A percentile compares a stretch with the other conserved stretches of the same genome.
Evolutionary conservation across 1,140 invertebrate species (phyloP).

Genomic region (Nephila pilipes): DNA sequence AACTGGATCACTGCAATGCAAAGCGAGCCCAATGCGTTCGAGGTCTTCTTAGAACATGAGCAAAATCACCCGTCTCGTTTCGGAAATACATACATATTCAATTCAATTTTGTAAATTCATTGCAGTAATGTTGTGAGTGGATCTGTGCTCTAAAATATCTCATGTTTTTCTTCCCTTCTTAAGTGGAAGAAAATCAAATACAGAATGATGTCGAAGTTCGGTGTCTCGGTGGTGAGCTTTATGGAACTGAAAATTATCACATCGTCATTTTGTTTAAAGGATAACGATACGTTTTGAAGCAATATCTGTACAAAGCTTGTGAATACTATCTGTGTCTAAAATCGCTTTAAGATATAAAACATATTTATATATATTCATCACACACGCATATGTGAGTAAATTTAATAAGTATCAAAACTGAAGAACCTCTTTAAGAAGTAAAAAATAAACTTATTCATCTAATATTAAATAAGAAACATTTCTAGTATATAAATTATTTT

Average conservation of each 20-base stretch:
- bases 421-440: too few species aligned
- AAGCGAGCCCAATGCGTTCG: neutral
- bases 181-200: neutral
- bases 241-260: neutral
- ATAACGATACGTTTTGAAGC: too few species aligned
- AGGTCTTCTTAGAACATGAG: neutral
- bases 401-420: too few species aligned
- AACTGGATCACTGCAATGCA: conserved; percentile 36
- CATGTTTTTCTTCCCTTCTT: neutral
- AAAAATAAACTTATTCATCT: too few species aligned
- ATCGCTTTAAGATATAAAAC: too few species aligned
- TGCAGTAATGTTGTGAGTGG: conserved; percentile 27
- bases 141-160: neutral
- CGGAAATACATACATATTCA: conserved; percentile 26
- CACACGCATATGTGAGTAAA: too few species aligned
- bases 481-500: too few species aligned
- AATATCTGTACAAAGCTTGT: too few species aligned
- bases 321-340: too few species aligned
- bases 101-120: conserved; percentile 51
- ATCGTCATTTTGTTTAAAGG: neutral
- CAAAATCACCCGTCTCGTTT: conserved; percentile 1
- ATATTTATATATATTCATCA: too few species aligned
- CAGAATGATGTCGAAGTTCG: neutral
- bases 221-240: neutral
- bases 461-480: too few species aligned